These are phyloP conservation scores for Pelmatolapia mariae DNA, from an alignment of 2,113 vertebrate genomes.

Conservation along the genomic window DNA sequence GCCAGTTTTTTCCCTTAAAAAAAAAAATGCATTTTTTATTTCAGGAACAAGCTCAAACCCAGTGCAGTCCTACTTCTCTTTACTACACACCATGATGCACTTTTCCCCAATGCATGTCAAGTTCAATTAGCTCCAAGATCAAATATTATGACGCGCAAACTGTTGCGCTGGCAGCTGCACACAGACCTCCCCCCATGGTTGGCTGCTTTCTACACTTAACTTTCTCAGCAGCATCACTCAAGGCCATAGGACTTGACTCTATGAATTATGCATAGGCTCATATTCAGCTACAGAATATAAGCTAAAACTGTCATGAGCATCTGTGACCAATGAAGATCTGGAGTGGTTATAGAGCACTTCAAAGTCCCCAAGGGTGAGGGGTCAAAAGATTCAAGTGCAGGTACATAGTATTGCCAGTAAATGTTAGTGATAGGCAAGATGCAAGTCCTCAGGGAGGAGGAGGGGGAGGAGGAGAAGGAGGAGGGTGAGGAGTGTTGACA, in stretches of 20 bases:
- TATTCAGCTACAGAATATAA: slow-evolving; percentile 1
- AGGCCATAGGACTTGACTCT: slow-evolving; percentile 30
- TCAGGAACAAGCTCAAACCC: not conserved
- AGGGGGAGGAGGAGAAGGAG: not conserved
- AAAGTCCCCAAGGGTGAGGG: not conserved
- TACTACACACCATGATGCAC: slow-evolving; percentile 4
- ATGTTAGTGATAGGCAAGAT: slow-evolving; percentile 1
- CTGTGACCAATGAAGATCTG: not conserved
- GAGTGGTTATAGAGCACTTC: not conserved
- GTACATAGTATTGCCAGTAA: slow-evolving; percentile 23
- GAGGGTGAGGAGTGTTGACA: not conserved
- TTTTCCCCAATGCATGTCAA: slow-evolving; percentile 24
- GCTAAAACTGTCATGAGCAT: slow-evolving; percentile 21
- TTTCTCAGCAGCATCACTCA: slow-evolving; percentile 40
- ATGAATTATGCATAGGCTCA: slow-evolving; percentile 44
- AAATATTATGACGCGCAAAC: slow-evolving; percentile 14
- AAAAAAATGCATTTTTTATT: not conserved
- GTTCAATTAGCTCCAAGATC: slow-evolving; percentile 39
- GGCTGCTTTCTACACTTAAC: slow-evolving; percentile 26
- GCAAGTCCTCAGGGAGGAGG: not conserved
- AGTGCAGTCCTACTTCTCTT: not conserved
- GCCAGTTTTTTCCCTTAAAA: slow-evolving; percentile 2
- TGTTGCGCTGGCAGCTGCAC: slow-evolving; percentile 23
- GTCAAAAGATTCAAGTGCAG: slow-evolving; percentile 14
- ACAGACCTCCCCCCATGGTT: slow-evolving; percentile 13